Percentiles rank a stretch among this genome's conserved stretches.
phyloP scores from a whole-genome alignment of 1,140 invertebrate genomes.

The Leucophenga varia region DNA sequence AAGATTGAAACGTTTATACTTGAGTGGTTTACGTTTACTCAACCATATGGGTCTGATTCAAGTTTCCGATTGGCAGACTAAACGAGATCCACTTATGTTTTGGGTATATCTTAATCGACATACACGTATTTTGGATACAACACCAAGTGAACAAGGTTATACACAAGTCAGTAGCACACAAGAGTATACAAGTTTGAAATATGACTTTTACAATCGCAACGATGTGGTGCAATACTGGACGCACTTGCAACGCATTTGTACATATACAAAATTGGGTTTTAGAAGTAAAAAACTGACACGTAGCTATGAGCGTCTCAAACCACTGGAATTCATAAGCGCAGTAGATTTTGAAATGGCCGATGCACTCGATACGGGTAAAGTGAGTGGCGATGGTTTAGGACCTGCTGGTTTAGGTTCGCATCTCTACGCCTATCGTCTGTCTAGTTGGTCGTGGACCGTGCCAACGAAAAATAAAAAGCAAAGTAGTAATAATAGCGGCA shows the following conservation, averaged over 20 bases:
- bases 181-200: constrained; percentile 61
- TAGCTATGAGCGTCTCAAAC: constrained; percentile 3
- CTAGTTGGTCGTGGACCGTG: constrained; percentile 65
- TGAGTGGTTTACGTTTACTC: constrained; percentile 62
- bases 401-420: constrained; percentile 73
- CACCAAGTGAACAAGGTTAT: constrained; percentile 65
- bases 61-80: constrained; percentile 58
- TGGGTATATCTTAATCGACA: constrained; percentile 68
- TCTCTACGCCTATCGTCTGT: constrained; percentile 68
- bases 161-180: constrained; percentile 62
- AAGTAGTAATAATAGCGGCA: too few species aligned
- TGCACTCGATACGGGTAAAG: constrained; percentile 54
- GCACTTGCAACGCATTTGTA: constrained; percentile 68
- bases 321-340: constrained; percentile 21
- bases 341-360: constrained; percentile 37
- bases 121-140: constrained; percentile 70
- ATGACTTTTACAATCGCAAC: constrained; percentile 61
- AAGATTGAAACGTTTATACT: constrained; percentile 67
- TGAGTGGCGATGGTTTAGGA: constrained; percentile 73
- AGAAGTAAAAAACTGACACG: constrained; percentile 18
- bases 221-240: constrained; percentile 74
- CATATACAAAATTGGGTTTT: constrained; percentile 67
- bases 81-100: constrained; percentile 70
- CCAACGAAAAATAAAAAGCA: constrained; percentile 25
- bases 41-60: constrained; percentile 72